These are phyloP conservation scores for Eremophila alpestris DNA, from an alignment of 2,797 vertebrate genomes.

Conservation along the genomic window DNA sequence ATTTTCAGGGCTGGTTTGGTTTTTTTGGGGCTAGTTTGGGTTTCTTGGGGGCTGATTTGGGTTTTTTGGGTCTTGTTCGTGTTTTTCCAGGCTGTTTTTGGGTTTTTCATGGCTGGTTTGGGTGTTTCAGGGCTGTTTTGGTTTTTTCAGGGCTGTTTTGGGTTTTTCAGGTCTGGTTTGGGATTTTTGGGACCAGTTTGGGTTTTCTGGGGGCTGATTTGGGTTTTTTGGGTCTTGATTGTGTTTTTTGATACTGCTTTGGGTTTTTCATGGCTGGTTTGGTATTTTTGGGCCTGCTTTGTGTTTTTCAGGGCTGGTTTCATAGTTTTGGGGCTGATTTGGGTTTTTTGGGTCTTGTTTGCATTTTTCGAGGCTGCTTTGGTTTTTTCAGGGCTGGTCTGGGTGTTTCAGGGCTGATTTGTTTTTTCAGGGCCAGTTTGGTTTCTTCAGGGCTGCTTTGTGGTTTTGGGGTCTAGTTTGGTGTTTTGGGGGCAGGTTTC, in stretches of 20 bases:
- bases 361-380: fast-evolving
- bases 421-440: not conserved
- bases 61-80: not conserved
- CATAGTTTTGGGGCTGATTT: fast-evolving
- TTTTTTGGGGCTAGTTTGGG: too few species aligned
- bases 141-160: fast-evolving
- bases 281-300: too few species aligned
- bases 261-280: not conserved
- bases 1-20: fast-evolving
- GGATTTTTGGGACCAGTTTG: too few species aligned
- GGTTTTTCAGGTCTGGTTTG: too few species aligned
- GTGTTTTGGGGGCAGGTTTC: too few species aligned
- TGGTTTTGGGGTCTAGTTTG: too few species aligned
- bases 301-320: too few species aligned
- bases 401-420: too few species aligned
- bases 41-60: too few species aligned
- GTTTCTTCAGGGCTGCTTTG: too few species aligned
- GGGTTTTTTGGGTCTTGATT: not conserved
- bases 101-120: too few species aligned
- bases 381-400: not conserved
- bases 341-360: not conserved
- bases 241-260: fast-evolving
- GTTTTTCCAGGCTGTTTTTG: fast-evolving
- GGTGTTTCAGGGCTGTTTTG: fast-evolving
- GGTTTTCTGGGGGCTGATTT: too few species aligned